Percentiles rank a stretch among this genome's conserved stretches.
Conservation (phyloP, 2,797 vertebrate genomes). For the Thamnophis elegans region DNA sequence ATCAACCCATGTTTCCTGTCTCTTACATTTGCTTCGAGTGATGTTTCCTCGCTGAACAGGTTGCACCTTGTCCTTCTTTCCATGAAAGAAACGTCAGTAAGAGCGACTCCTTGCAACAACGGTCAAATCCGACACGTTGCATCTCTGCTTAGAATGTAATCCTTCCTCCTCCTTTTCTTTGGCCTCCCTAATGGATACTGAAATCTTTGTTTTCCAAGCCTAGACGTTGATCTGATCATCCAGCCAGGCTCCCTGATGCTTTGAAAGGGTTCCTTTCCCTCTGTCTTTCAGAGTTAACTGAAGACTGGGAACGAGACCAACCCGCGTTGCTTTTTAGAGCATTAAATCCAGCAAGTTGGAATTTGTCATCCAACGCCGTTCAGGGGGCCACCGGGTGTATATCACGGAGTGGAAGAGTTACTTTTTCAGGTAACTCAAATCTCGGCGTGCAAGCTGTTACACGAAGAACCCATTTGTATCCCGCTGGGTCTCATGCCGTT, state of each 20-base stretch:
- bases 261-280: slow-evolving; percentile 48
- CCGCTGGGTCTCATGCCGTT: slow-evolving; percentile 67
- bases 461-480: slow-evolving; percentile 90
- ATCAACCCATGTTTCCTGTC: background rate
- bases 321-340: slow-evolving; percentile 84
- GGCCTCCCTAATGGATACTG: slow-evolving; percentile 59
- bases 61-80: slow-evolving; percentile 5
- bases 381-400: slow-evolving; percentile 76
- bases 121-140: slow-evolving; percentile 38
- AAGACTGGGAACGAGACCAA: slow-evolving; percentile 76
- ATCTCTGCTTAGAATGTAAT: slow-evolving; percentile 36
- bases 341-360: slow-evolving; percentile 79
- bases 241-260: too few species aligned
- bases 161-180: slow-evolving; percentile 35
- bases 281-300: slow-evolving; percentile 87
- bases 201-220: slow-evolving; percentile 33
- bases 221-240: background rate
- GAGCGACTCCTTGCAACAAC: slow-evolving; percentile 13
- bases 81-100: slow-evolving; percentile 11
- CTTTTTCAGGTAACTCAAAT: slow-evolving; percentile 69
- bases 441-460: slow-evolving; percentile 75
- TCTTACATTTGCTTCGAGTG: slow-evolving; percentile 35
- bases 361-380: slow-evolving; percentile 73
- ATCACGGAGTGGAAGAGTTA: slow-evolving; percentile 71
- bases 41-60: slow-evolving; percentile 30